Base-by-base conservation (phyloP, 2,113 vertebrate genomes). In the Casuarius casuarius region DNA sequence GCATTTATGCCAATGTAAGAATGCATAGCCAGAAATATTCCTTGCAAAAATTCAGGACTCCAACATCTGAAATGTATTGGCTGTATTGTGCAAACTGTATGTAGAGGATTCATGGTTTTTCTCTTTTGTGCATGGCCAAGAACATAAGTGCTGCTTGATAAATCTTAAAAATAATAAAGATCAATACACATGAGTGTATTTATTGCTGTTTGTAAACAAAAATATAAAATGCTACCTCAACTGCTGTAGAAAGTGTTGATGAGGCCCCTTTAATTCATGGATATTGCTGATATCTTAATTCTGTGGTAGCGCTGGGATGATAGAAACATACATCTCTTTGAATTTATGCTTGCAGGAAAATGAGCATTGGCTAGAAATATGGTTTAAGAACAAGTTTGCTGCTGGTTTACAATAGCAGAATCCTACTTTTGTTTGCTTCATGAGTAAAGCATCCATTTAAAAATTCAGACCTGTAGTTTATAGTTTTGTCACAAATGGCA, bases 251-350 rank as follows among this genome's bases (percentile, higher is more conserved):
- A 90, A 79, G 4, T 65, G 90, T 77, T 88, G 93, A 88, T 63
- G 61, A 66, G 21, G 65, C 52, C 54, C 38, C 42, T 87, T 93
- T 96, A 95, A 94, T 93, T 93, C 79, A 90, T 54, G 93, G 67
- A 78, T 93, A 90, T 84, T 92, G 95, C 59, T 86, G 93, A 77
- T 95, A 90, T 92, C 94, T 93, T 94, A 96, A 92, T 96, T 94
- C 82, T 77, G 72, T 44, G 9, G 49, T 93, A 94, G 79, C n/a
- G 58, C 2, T 71, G 73, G n/a, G 75, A 52, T 86, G 65, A 84
- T 52, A 61, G 65, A 86, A 87, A 74, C 51, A 75, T 92, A 74
- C 66, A 90, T 95, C 83, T 92, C 22, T 88, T 15, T 35, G 76
- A 96, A 97, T 93, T 96, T 94, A 90, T 9, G 5, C 77, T 84